Percentiles rank a stretch among this genome's conserved stretches.
phyloP scores from a whole-genome alignment of 2,113 vertebrate species.

The Lampris incognitus region DNA sequence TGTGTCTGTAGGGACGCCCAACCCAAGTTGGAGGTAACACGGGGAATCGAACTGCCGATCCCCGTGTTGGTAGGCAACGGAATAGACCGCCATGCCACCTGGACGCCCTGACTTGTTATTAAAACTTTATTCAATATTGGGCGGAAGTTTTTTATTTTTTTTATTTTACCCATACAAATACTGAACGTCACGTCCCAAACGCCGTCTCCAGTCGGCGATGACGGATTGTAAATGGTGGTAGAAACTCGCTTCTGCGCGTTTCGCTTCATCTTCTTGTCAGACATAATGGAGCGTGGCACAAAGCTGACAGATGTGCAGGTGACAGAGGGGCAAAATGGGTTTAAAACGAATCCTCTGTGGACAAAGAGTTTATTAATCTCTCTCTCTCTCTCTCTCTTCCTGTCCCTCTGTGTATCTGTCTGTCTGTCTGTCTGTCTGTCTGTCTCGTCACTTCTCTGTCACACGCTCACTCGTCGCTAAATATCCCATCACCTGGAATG shows the following conservation, averaged over 20 bases:
- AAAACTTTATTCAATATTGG: too few species aligned
- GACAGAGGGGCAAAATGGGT: constrained; percentile 3
- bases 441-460: not conserved
- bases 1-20: too few species aligned
- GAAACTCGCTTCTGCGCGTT: not conserved
- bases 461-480: not conserved
- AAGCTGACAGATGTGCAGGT: constrained; percentile 43
- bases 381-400: not conserved
- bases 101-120: too few species aligned
- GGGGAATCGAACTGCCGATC: too few species aligned
- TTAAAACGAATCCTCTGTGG: constrained; percentile 19
- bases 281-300: not conserved
- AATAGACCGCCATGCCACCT: too few species aligned
- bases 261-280: constrained; percentile 9
- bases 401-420: not conserved
- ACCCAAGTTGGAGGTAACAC: too few species aligned
- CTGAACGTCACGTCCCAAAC: too few species aligned
- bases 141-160: too few species aligned
- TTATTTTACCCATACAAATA: too few species aligned
- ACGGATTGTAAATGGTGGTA: too few species aligned
- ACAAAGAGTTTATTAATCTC: constrained; percentile 30
- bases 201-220: too few species aligned
- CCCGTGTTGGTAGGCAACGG: too few species aligned
- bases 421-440: not conserved
- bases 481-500: constrained; percentile 29